Percentiles rank a stretch among this genome's conserved stretches.
phyloP scores from a whole-genome alignment of 2,888 invertebrate genomes.

The Limnephilus auricula region DNA sequence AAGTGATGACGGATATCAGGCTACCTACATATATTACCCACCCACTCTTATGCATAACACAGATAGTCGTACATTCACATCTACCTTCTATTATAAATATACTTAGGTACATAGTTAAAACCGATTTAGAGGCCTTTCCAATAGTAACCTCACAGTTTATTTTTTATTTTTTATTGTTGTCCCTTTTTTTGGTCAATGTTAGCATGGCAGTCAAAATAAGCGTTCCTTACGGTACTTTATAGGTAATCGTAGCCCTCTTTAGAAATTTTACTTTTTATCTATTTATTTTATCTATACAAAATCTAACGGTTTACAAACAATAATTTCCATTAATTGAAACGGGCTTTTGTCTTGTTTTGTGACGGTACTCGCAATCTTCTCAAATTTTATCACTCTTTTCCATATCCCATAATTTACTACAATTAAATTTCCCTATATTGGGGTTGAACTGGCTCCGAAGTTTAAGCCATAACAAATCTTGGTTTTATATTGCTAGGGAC shows the following conservation, averaged over 20 bases:
- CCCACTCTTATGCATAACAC: not conserved
- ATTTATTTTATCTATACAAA: no score
- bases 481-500: no score
- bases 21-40: not conserved
- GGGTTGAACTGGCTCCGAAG: no score
- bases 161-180: no score
- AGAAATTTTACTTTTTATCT: no score
- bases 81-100: not conserved
- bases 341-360: not conserved
- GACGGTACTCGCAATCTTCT: no score
- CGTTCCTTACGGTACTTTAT: no score
- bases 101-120: not conserved
- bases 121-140: not conserved
- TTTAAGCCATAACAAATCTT: no score
- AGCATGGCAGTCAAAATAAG: no score
- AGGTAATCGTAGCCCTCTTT: no score
- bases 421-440: not conserved
- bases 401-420: not conserved
- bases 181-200: no score
- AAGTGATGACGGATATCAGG: not conserved
- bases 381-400: not conserved
- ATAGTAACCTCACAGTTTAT: not conserved
- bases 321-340: not conserved
- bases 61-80: not conserved
- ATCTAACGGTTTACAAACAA: no score